Base-by-base conservation (phyloP, 30 jellyfish, hydroid and myxozoan species). In the Hydractinia symbiolongicarpus region DNA sequence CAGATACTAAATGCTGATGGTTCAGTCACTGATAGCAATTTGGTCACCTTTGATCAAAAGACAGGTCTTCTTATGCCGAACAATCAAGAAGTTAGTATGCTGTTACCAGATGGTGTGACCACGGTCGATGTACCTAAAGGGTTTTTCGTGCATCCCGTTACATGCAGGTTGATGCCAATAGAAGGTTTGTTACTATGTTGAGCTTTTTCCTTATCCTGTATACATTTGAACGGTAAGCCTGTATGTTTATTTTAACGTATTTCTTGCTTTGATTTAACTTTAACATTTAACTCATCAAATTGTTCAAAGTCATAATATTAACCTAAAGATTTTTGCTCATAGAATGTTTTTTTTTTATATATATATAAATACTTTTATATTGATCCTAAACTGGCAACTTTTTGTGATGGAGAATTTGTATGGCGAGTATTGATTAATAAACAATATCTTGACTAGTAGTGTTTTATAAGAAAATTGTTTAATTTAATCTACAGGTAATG, bases 1-100 rank as follows among this genome's bases (percentile, higher is more conserved):
- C 50, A 83, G 51, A 58, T 91, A 55, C 80, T 91, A 70, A 74
- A 86, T 66, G 86, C 98, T 5, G 96, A 91, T 74, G 98, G 98
- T 8, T 66, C 95, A 56, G 76, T 91, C 6, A 77, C 54, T 1
- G 79, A 77, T 55, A 77, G 60, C 56, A 55, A 77, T 15, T 21
- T 77, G 74, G 85, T 60, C 11, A 56, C 77, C 56, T 77, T 77
- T 4, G 87, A 79, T 61, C 6, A 87, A 15, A 91, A 86, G 61
- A 91, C 98, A 9, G 98, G 98, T n/a, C 75, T 91, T 68, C 75
- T 91, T 20, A 82, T 79, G 85, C 96, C 98, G 5, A 83, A 86
- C 21, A 79, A 82, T 8, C 20, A 53, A 9, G 84, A 88, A 20
- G 84, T 84, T 15, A 72, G 68, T 81, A 78, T 91, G 84, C 73